Evolutionary conservation across 2,113 vertebrate genomes (phyloP), one percentile per base, ranked within the genome.

Genomic region (Thinocorus orbignyianus): DNA sequence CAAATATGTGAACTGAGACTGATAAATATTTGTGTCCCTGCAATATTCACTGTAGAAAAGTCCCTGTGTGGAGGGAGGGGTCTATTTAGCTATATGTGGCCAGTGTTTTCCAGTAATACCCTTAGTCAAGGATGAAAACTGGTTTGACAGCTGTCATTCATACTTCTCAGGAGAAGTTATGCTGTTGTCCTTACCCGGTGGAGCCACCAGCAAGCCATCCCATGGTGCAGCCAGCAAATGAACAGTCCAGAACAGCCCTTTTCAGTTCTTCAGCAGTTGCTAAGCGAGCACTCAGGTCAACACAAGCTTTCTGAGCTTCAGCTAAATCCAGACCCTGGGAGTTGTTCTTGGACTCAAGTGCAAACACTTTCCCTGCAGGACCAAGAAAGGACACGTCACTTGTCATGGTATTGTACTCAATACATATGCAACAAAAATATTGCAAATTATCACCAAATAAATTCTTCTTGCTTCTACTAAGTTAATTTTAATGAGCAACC

Each of bases 131-230:
- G 69, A 71, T 65, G 48, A 86, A 80, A 70, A 78, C 22, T 49
- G 26, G 11, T 13, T 48, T 4, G 11, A 86, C 42, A 71, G 24
- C 44, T 62, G 39, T 48, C 69, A 72, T 51, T 93, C 25, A 8
- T 60, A 37, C 19, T 72, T 77, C 46, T 79, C 80, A 92, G 55
- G 58, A 88, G 62, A 66, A 2, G 31, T 84, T 92, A 69, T 49
- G 35, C 25, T 54, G 17, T 85, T 80, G 42, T 90, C 70, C 99
- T 99, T 98, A 99, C 99, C 99, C 99, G 0, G 98, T 94, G 19
- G 96, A 96, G 91, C 98, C 98, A 1, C 98, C 98, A 0, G 98
- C 97, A 7, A 99, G 98, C 99, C 99, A 99, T 87, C 99, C 99
- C 0, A 96, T 98, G 81, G 98, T 98, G 88, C 99, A 99, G 23